phyloP scores from a whole-genome alignment of 1,140 invertebrate genomes.

The Zaprionus nigranus region DNA sequence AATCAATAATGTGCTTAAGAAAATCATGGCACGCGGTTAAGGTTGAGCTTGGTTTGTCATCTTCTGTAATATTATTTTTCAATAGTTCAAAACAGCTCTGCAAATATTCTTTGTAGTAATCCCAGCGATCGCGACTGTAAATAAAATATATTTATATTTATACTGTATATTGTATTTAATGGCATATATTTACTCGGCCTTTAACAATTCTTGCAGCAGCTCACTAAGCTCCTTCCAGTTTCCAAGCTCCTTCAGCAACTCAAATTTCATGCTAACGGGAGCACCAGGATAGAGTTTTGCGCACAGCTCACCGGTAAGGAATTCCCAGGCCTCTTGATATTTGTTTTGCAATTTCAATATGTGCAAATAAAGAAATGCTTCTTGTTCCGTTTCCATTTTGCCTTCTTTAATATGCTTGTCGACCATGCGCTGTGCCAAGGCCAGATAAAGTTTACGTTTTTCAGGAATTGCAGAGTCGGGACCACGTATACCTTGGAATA shows the following conservation, averaged over 20 bases:
- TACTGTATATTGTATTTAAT: not conserved
- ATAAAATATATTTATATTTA: not conserved
- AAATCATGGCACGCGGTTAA: conserved; percentile 89
- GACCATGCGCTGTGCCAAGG: conserved; percentile 94
- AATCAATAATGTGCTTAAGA: conserved; percentile 85
- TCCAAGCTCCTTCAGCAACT: conserved; percentile 90
- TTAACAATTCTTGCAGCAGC: conserved; percentile 89
- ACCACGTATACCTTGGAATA: conserved; percentile 89
- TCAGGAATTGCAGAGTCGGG: conserved; percentile 85
- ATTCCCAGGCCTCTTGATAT: conserved; percentile 91
- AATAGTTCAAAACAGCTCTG: conserved; percentile 87
- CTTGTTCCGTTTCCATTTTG: conserved; percentile 96
- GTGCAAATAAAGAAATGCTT: conserved; percentile 95
- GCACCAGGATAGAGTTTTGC: conserved; percentile 87
- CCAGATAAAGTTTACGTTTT: conserved; percentile 89
- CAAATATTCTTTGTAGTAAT: conserved; percentile 90
- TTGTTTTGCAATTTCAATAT: conserved; percentile 94
- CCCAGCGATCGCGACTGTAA: conserved; percentile 90
- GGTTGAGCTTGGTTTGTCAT: conserved; percentile 76
- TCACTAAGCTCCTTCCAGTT: conserved; percentile 90
- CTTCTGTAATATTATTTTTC: conserved; percentile 10
- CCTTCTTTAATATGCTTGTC: conserved; percentile 95
- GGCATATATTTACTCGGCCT: conserved; percentile 87
- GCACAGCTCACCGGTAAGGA: conserved; percentile 91
- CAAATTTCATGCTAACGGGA: conserved; percentile 88